Evolutionary conservation across 2,888 invertebrate species (phyloP).

Genomic region (Heliconius aoede): DNA sequence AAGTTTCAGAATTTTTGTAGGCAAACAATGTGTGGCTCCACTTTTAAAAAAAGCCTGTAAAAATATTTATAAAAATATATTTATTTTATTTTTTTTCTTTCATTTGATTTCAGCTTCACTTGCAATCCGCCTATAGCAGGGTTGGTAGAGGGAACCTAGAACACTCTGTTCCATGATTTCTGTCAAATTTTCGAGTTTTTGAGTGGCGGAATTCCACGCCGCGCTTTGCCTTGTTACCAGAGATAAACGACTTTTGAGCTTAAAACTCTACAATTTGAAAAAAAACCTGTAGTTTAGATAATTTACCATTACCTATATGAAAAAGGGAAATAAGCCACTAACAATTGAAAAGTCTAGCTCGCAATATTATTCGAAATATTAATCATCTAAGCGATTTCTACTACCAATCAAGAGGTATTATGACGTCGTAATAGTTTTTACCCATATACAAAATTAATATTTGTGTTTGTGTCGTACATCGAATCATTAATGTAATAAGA

Average conservation of each 20-base stretch:
- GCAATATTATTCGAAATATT: background rate
- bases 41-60: background rate
- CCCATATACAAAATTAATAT: background rate
- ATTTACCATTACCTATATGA: background rate
- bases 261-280: too few relatives aligned
- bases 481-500: background rate
- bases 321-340: background rate
- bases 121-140: too few relatives aligned
- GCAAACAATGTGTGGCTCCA: background rate
- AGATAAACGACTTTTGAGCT: too few relatives aligned
- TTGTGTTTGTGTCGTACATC: background rate
- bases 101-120: too few relatives aligned
- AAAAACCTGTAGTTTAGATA: background rate
- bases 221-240: background rate
- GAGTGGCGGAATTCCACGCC: too few relatives aligned
- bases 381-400: conserved; percentile 1
- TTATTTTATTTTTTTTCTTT: too few relatives aligned
- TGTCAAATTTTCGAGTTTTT: too few relatives aligned
- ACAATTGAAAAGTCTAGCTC: background rate
- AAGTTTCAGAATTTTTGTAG: conserved; percentile 3
- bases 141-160: too few relatives aligned
- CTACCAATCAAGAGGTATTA: too few relatives aligned
- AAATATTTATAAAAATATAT: background rate
- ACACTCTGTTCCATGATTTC: too few relatives aligned
- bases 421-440: background rate